A percentile compares a stretch with the other conserved stretches of the same genome.
Evolutionary conservation across 2,888 invertebrate species (phyloP).

Genomic region (Agriopis leucophaearia): DNA sequence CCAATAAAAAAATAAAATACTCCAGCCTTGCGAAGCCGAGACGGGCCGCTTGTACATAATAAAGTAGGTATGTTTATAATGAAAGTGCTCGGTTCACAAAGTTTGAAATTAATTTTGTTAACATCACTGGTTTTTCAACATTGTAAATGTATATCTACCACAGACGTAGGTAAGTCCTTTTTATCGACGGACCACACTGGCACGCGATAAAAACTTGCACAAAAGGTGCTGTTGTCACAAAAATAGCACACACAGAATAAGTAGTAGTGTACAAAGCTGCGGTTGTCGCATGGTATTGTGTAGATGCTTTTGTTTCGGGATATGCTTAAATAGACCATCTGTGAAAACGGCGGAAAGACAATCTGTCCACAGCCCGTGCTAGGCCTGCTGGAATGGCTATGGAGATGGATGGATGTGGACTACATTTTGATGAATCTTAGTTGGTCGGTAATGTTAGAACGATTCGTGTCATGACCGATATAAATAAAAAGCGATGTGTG

Average conservation of each 20-base stretch:
- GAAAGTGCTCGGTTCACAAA: not conserved
- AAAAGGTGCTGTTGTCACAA: conserved; percentile 56
- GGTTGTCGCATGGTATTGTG: conserved; percentile 30
- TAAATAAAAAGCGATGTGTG: too few relatives aligned
- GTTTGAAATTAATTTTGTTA: conserved; percentile 30
- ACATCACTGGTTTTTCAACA: too few relatives aligned
- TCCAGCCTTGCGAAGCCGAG: too few relatives aligned
- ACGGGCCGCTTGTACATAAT: too few relatives aligned
- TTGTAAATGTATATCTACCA: conserved; percentile 22
- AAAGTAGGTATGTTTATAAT: too few relatives aligned
- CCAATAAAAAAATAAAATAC: too few relatives aligned
- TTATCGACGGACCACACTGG: conserved; percentile 54
- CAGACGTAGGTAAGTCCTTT: conserved; percentile 46
- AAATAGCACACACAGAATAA: conserved; percentile 30
- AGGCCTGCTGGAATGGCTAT: too few relatives aligned
- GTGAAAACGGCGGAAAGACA: not conserved
- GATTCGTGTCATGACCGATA: too few relatives aligned
- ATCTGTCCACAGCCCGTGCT: too few relatives aligned
- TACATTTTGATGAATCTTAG: too few relatives aligned
- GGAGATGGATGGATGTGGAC: too few relatives aligned
- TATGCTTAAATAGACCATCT: conserved; percentile 23
- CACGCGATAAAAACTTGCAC: conserved; percentile 54
- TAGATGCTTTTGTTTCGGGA: conserved; percentile 33
- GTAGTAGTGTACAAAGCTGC: not conserved
- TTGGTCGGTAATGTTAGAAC: too few relatives aligned